These are phyloP conservation scores for Halisarca cf. caerulea DNA, from an alignment of 37 sponge, comb jelly and placozoan species.

Conservation along the genomic window DNA sequence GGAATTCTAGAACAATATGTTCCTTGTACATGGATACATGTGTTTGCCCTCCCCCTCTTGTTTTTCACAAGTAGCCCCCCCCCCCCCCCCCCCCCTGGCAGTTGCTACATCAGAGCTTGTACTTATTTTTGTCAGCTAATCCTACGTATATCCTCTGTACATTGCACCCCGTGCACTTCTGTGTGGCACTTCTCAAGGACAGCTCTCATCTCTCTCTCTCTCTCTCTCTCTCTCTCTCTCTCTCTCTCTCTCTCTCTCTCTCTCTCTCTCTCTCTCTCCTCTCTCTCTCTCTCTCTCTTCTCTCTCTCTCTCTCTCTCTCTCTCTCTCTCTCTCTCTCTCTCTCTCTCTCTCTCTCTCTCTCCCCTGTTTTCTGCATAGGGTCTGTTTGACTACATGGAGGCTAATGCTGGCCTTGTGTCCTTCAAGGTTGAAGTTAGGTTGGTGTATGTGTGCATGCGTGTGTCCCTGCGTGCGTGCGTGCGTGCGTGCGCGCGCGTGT, in stretches of 20 bases:
- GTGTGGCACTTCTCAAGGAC: neutral
- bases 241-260: neutral
- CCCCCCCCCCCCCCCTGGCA: too few species aligned
- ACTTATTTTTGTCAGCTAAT: too few species aligned
- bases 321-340: too few species aligned
- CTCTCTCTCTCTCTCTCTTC: neutral
- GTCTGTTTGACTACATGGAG: conserved; percentile 31
- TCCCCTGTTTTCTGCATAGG: neutral
- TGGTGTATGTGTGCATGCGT: too few species aligned
- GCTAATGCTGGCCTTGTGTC: conserved; percentile 41
- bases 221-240: neutral
- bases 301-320: neutral
- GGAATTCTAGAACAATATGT: too few species aligned
- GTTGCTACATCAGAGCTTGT: too few species aligned
- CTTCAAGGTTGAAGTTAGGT: conserved; percentile 89
- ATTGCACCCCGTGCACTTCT: too few species aligned
- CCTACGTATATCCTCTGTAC: too few species aligned
- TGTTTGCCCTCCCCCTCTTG: neutral
- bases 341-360: too few species aligned
- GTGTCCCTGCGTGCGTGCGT: neutral
- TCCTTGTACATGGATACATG: conserved; percentile 1
- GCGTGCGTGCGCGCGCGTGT: neutral
- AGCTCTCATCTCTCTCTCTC: neutral
- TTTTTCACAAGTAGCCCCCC: too few species aligned
- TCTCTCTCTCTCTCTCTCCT: neutral